Evolutionary conservation across 2,888 invertebrate species (phyloP), one percentile per base, ranked within the genome.

Genomic region (Calameuta idolon): DNA sequence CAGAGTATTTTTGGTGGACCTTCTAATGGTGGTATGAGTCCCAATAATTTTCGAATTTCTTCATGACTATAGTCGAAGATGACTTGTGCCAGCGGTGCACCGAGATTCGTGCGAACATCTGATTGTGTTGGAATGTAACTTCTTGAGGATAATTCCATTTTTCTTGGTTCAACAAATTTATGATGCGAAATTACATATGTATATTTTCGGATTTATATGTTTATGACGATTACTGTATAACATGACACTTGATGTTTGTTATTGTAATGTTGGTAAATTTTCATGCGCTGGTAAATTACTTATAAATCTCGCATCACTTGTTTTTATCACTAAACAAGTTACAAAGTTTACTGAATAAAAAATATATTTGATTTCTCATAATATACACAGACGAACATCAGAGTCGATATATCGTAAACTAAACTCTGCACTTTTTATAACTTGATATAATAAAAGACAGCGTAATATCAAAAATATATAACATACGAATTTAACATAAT

Each of bases 61-160:
- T 79, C 76, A 76, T 86, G 83, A 71, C 84, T 82, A 69, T 86
- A 81, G 55, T 86, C 78, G 34, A 87, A 85, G 71, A 88, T 83
- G 37, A 85, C 73, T 37, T 87, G 78, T 11, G 88, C 83, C 69
- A 89, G 80, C 4, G 83, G 77, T 34, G 85, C 37, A 3, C 89
- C 89, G 34, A 89, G 78, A 71, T 80, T 81, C 33, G 78, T 73
- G 37, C 79, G 81, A 69, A 89, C 80, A 77, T 87, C 87, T 3
- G 83, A 83, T 55, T 82, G 79, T 2, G 84, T 81, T 71, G 86
- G 87, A 68, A 83, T 75, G 68, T 80, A 79, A 15, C 79, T 69
- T 12, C 77, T 75, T 35, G 69, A 73, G n/a, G 73, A 23, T 69
- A 76, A 33, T 15, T 73, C 75, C 34, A 69, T 37, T 37, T 55